Evolutionary conservation across 2,113 vertebrate species (phyloP).

Genomic region (Calypte anna): DNA sequence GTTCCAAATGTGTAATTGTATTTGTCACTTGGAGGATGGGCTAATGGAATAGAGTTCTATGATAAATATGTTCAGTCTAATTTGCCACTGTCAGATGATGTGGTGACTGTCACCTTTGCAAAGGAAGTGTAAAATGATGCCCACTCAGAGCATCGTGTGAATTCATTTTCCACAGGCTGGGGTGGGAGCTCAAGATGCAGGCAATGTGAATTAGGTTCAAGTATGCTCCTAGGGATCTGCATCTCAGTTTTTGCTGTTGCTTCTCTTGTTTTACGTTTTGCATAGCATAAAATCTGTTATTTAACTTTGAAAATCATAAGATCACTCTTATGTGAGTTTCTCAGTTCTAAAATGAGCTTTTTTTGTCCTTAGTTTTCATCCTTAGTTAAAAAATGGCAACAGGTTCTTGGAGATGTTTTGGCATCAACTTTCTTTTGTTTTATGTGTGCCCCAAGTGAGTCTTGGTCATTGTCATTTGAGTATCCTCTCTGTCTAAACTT

Average conservation of each 20-base stretch:
- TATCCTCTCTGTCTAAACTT: not conserved
- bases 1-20: not conserved
- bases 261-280: not conserved
- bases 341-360: not conserved
- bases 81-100: not conserved
- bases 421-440: not conserved
- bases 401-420: not conserved
- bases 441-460: not conserved
- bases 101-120: slow-evolving; percentile 4
- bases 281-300: not conserved
- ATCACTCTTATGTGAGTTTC: not conserved
- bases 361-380: not conserved
- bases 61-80: not conserved
- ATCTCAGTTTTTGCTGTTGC: not conserved
- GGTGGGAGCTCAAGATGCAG: not conserved
- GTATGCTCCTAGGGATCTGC: not conserved
- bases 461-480: not conserved
- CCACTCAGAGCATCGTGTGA: not conserved
- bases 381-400: not conserved
- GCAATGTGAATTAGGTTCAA: not conserved
- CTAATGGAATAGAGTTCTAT: not conserved
- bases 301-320: not conserved
- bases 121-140: not conserved
- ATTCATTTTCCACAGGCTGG: not conserved
- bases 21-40: slow-evolving; percentile 22